Evolutionary conservation across 2,888 invertebrate genomes (phyloP).

Genomic region (Arge pagana): DNA sequence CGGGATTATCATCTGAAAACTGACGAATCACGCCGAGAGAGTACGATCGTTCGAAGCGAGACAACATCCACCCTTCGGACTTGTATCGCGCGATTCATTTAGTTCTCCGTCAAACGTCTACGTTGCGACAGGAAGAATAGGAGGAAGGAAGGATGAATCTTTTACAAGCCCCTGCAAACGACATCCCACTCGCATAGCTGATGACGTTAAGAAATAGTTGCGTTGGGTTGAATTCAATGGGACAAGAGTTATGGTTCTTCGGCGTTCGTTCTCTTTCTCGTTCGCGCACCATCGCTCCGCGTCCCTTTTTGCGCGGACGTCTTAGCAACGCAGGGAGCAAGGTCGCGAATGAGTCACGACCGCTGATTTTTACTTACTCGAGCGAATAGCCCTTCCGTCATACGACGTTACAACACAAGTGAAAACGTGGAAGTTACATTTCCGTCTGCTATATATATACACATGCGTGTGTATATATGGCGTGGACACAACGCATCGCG

Average conservation of each 20-base stretch:
- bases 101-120: slow-evolving; percentile 13
- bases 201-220: slow-evolving; percentile 20
- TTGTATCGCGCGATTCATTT: slow-evolving; percentile 17
- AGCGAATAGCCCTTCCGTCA: slow-evolving; percentile 25
- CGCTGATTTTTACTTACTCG: slow-evolving; percentile 14
- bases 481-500: too few relatives aligned
- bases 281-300: slow-evolving; percentile 24
- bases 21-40: too few relatives aligned
- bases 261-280: too few relatives aligned
- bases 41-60: too few relatives aligned
- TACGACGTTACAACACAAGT: too few relatives aligned
- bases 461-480: too few relatives aligned
- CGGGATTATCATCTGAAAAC: too few relatives aligned
- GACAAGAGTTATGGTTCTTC: slow-evolving; percentile 40
- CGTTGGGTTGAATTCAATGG: slow-evolving; percentile 45
- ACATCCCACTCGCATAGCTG: too few relatives aligned
- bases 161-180: slow-evolving; percentile 16
- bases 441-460: too few relatives aligned
- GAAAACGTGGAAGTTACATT: too few relatives aligned
- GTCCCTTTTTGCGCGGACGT: slow-evolving; percentile 28
- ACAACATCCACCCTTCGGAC: too few relatives aligned
- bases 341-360: slow-evolving; percentile 19
- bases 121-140: background rate
- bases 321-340: slow-evolving; percentile 22
- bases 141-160: background rate